Conservation (phyloP, 2,797 vertebrate genomes). For the Malacoraja senta region DNA sequence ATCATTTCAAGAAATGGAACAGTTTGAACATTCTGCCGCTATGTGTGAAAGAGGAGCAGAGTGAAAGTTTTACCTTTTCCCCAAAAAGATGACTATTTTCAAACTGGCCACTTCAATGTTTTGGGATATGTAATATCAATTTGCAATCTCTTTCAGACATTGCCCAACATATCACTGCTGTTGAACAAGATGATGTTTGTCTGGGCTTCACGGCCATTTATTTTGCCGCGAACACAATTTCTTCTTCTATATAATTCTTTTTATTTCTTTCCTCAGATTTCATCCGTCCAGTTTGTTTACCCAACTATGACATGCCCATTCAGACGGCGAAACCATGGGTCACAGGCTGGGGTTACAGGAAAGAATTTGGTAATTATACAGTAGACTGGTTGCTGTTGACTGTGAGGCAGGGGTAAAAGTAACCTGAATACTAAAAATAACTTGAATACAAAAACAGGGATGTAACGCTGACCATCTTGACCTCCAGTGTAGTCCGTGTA, state of each 20-base stretch:
- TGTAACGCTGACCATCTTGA: too few species aligned
- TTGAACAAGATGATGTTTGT: too few species aligned
- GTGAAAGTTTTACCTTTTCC: not conserved
- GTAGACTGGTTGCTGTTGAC: too few species aligned
- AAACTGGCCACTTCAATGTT: not conserved
- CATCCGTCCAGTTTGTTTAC: conserved; percentile 65
- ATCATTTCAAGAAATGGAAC: too few species aligned
- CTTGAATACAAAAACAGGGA: too few species aligned
- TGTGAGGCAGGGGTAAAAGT: not conserved
- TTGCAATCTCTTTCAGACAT: not conserved
- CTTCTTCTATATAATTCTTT: not conserved
- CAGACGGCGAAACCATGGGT: conserved; percentile 61
- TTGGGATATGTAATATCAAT: not conserved
- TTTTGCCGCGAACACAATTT: not conserved
- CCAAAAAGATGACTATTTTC: not conserved
- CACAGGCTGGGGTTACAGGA: conserved; percentile 64
- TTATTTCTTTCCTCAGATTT: conserved; percentile 48
- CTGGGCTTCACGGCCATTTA: not conserved
- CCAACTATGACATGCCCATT: conserved; percentile 52
- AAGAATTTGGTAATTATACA: conserved; percentile 54
- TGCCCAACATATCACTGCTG: too few species aligned
- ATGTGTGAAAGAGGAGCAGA: not conserved
- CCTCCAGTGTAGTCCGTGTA: too few species aligned
- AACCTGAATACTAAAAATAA: too few species aligned
- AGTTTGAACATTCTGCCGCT: not conserved